phyloP scores from a whole-genome alignment of 1,140 invertebrate species.

The Plodia interpunctella region DNA sequence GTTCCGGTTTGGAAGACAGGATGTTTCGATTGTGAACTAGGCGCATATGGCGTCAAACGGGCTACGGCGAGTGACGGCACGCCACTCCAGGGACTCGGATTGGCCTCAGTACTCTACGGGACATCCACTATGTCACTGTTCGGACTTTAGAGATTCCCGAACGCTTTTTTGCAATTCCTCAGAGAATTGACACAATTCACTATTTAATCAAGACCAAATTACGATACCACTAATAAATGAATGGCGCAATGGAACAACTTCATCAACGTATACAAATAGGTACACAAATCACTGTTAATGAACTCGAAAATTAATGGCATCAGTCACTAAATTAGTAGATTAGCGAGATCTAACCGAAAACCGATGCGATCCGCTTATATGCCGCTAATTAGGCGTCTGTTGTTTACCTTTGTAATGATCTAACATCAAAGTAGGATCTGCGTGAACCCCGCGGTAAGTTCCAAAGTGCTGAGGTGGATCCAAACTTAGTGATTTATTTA shows the following conservation, averaged over 20 bases:
- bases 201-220: neutral
- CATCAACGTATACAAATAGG: slow-evolving; percentile 9
- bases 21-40: slow-evolving; percentile 32
- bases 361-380: slow-evolving; percentile 46
- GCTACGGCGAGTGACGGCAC: slow-evolving; percentile 61
- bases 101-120: slow-evolving; percentile 51
- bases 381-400: slow-evolving; percentile 50
- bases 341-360: slow-evolving; percentile 41
- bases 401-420: slow-evolving; percentile 54
- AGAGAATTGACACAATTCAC: neutral
- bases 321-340: slow-evolving; percentile 49
- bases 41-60: slow-evolving; percentile 72
- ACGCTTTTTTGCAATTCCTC: slow-evolving; percentile 1
- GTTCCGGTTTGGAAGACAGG: slow-evolving; percentile 28
- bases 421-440: slow-evolving; percentile 43
- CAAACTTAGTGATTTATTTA: slow-evolving; percentile 63
- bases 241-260: slow-evolving; percentile 8
- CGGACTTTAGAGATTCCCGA: slow-evolving; percentile 39
- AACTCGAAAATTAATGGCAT: slow-evolving; percentile 35
- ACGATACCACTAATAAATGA: slow-evolving; percentile 8
- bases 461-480: slow-evolving; percentile 25
- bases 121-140: slow-evolving; percentile 50
- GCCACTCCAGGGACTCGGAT: slow-evolving; percentile 63
- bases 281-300: slow-evolving; percentile 27
- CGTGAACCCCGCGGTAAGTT: slow-evolving; percentile 20